Evolutionary conservation across 53 echinoderm and acorn worm genomes (phyloP), one percentile per base, ranked within the genome.

Genomic region (Temnopleurus reevesii): DNA sequence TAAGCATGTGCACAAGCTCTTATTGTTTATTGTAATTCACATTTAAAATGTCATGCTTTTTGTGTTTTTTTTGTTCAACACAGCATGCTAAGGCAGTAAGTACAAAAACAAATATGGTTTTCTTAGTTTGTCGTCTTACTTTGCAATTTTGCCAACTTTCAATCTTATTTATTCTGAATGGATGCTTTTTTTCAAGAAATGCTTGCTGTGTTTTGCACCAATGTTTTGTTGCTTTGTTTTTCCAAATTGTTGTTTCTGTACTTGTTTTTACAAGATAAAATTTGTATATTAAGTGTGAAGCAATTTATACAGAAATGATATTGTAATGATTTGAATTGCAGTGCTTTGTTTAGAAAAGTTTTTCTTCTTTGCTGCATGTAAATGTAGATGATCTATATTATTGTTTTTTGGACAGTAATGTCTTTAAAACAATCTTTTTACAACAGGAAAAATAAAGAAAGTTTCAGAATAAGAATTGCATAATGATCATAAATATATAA

Each of bases 21-120:
- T 21, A 30, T 34, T 13, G 9, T 71, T 0, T 41, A 3, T 45
- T 46, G 21, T 82, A 83, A 29, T 49, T 79, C 79, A 49, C 56
- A 23, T 49, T 35, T 53, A 12, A 83, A 23, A 51, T 19, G 35
- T 43, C 7, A 8, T 59, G 58, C 55, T 15, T 36, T 83, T 59
- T 45, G 44, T 86, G 47, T 66, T 66, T 64, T 87, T 34, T 64
- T 47, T 34, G 83, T 81, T 89, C 85, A 58, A 86, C 95, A 95
- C 95, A 95, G 95, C 92, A 95, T 95, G 95, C 95, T 54, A 95
- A 93, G 25, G 91, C 95, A 93, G 95, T 95, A 95, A 95, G 95
- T 95, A 95, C 76, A 86, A 41, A n/a, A 1, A 71, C 21, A 71
- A 71, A 1, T n/a, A 41, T n/a, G 23, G 23, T 38, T 71, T 71